A percentile compares a stretch with the other conserved stretches of the same genome.
These are phyloP conservation scores for Dinoponera quadriceps DNA, from an alignment of 1,140 invertebrate species.

Conservation along the genomic window DNA sequence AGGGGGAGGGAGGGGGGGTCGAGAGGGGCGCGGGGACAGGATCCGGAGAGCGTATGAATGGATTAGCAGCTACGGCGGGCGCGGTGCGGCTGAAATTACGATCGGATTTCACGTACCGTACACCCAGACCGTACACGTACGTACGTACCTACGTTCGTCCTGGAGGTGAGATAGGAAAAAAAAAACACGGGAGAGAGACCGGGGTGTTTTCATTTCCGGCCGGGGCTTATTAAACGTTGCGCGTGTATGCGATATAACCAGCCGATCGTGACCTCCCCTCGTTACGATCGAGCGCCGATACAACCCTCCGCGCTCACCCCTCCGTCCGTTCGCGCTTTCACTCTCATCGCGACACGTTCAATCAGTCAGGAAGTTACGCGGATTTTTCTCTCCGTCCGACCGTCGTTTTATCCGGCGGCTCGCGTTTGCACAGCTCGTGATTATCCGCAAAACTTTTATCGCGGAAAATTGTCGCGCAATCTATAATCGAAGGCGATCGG, in stretches of 20 bases:
- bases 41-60: constrained; percentile 80
- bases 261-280: constrained; percentile 48
- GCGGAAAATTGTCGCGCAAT: neutral
- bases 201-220: constrained; percentile 71
- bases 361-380: constrained; percentile 47
- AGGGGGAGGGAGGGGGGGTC: constrained; percentile 31
- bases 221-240: constrained; percentile 72
- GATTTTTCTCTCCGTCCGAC: constrained; percentile 2
- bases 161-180: constrained; percentile 47
- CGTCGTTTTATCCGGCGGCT: too few relatives aligned
- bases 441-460: neutral
- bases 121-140: constrained; percentile 66
- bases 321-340: constrained; percentile 26
- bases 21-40: constrained; percentile 53
- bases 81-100: constrained; percentile 82
- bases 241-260: constrained; percentile 57
- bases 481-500: neutral
- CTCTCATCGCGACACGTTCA: constrained; percentile 25
- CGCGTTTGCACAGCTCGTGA: neutral
- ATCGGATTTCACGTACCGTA: constrained; percentile 82
- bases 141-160: constrained; percentile 68
- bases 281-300: constrained; percentile 55
- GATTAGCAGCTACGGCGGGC: constrained; percentile 81
- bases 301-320: neutral
- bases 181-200: constrained; percentile 29